Conservation (phyloP, 2,888 invertebrate genomes). For the Coleophora flavipennella region DNA sequence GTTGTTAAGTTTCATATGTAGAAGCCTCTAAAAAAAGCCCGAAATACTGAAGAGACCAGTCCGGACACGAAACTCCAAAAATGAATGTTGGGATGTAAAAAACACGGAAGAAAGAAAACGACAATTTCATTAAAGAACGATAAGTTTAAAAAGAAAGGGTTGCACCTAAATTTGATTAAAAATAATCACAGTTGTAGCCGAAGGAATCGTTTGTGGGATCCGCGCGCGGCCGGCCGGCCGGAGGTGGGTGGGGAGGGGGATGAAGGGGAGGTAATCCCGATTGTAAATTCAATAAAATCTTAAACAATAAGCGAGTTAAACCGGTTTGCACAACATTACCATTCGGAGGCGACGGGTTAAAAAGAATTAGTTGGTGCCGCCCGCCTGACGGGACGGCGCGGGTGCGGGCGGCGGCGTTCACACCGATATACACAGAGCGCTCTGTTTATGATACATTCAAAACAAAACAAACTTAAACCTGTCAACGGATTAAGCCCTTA, state of each 20-base stretch:
- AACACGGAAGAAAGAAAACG: not conserved
- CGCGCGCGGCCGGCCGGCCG: slow-evolving; percentile 11
- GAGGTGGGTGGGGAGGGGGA: slow-evolving; percentile 8
- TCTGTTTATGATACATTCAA: too few relatives aligned
- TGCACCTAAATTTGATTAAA: slow-evolving; percentile 31
- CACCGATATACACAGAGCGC: too few relatives aligned
- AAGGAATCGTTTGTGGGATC: slow-evolving; percentile 17
- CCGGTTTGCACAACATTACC: slow-evolving; percentile 36
- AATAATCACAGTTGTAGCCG: slow-evolving; percentile 23
- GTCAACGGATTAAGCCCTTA: too few relatives aligned
- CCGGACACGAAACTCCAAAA: too few relatives aligned
- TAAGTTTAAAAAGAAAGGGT: slow-evolving; percentile 22
- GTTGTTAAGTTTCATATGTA: too few relatives aligned
- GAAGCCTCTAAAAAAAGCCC: too few relatives aligned
- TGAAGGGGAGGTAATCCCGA: slow-evolving; percentile 34
- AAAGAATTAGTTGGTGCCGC: slow-evolving; percentile 18
- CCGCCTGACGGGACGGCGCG: not conserved
- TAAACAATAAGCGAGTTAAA: slow-evolving; percentile 44
- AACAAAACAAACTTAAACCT: too few relatives aligned
- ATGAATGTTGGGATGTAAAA: too few relatives aligned
- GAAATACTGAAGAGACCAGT: too few relatives aligned
- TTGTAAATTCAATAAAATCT: slow-evolving; percentile 46
- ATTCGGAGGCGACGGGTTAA: slow-evolving; percentile 23
- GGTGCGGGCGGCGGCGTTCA: too few relatives aligned
- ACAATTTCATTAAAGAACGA: slow-evolving; percentile 9